Percentiles rank a stretch among this genome's conserved stretches.
Conservation (phyloP, 2,113 vertebrate species). For the Euleptes europaea region DNA sequence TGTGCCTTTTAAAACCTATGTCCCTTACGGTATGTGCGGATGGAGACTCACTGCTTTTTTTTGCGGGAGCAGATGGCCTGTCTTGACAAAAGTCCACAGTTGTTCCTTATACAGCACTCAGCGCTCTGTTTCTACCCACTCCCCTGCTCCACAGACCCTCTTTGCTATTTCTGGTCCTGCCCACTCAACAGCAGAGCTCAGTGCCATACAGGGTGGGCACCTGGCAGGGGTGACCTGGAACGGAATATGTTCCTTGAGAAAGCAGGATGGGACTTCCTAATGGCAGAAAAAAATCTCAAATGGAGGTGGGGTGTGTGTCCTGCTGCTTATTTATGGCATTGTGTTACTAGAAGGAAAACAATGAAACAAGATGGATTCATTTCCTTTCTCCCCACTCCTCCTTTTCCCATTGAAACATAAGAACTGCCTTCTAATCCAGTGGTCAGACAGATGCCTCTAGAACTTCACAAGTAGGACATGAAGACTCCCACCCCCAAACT, state of each 20-base stretch:
- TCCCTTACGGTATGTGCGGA: background rate
- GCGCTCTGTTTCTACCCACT: background rate
- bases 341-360: background rate
- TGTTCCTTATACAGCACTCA: background rate
- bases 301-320: background rate
- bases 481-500: background rate
- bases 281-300: background rate
- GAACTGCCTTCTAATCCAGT: background rate
- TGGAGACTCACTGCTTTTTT: background rate
- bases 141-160: background rate
- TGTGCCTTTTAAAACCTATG: background rate
- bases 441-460: background rate
- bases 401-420: background rate
- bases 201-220: background rate
- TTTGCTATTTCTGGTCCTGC: background rate
- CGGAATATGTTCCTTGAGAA: background rate
- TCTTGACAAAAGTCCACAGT: too few relatives aligned
- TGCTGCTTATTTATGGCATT: background rate
- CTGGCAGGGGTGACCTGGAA: background rate
- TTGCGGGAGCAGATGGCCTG: background rate
- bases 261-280: background rate
- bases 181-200: background rate
- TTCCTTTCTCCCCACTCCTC: background rate
- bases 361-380: background rate
- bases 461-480: background rate